Evolutionary conservation across 2,113 vertebrate species (phyloP), one percentile per base, ranked within the genome.

Genomic region (Procavia capensis): DNA sequence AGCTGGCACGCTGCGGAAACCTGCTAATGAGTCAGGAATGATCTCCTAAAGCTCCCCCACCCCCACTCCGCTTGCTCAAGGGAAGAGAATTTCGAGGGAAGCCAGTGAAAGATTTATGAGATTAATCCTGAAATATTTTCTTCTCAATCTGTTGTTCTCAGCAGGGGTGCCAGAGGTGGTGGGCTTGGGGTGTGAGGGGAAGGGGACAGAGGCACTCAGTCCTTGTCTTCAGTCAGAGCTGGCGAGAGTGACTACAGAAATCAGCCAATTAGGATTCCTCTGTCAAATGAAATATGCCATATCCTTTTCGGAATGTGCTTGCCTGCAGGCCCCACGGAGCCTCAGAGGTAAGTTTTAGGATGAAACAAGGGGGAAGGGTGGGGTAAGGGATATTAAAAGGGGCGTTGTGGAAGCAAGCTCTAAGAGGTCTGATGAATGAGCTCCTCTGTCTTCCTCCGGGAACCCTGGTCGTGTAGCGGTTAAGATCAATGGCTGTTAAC

Each of bases 231-330:
- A 19, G 0, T 72, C 39, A 97, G 78, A 85, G 29, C 92, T 2
- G 54, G 86, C 90, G 96, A 88, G 82, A 97, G 93, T 91, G 63
- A 66, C 93, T 87, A 79, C 39, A 64, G 97, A 94, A 98, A 96
- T 85, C 85, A 45, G 68, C 96, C 90, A 87, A 97, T 96, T 97
- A 93, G 85, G 85, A 95, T 66, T 95, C 90, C 74, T 45, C 85
- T 95, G 94, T 90, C 97, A 97, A 97, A 97, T 86, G 94, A 97
- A 97, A 98, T 94, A 97, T 84, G 97, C 94, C 91, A 90, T 96
- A 96, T 97, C 86, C 76, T 50, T 66, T 95, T 74, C 88, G 96
- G 96, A 98, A 98, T 97, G 94, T 2, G 36, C 70, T 83, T 6
- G 70, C 84, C 86, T 96, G 82, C 20, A 84, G 86, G 91, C 34